Conservation (phyloP, 2,797 vertebrate species). For the Australoheros facetus region DNA sequence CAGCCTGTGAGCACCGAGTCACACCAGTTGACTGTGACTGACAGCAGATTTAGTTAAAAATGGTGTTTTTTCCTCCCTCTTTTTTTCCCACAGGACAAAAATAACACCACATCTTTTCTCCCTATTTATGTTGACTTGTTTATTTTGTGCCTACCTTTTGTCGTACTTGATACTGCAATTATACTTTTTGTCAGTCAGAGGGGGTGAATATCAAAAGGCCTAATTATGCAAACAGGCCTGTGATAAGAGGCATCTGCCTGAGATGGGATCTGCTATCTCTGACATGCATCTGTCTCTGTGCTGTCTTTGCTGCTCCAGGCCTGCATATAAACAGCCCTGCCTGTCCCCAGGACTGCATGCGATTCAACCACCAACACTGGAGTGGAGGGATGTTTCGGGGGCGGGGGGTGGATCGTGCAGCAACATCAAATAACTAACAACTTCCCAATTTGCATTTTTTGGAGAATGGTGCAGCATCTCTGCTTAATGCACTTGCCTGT, state of each 20-base stretch:
- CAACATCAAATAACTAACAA: conserved; percentile 85
- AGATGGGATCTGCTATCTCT: conserved; percentile 86
- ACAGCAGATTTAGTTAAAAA: conserved; percentile 81
- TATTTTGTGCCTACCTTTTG: conserved; percentile 85
- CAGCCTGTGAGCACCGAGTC: conserved; percentile 81
- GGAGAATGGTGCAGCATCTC: conserved; percentile 69
- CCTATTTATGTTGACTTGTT: conserved; percentile 83
- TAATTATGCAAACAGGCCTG: conserved; percentile 82
- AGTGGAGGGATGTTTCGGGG: conserved; percentile 74
- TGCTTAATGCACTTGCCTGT: conserved; percentile 70
- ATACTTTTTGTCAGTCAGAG: conserved; percentile 84
- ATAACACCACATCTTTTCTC: conserved; percentile 80
- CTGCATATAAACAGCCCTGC: conserved; percentile 82
- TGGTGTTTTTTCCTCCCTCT: conserved; percentile 67
- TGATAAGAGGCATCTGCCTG: conserved; percentile 79
- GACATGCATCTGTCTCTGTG: conserved; percentile 85
- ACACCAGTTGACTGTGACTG: conserved; percentile 86
- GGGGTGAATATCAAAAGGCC: conserved; percentile 78
- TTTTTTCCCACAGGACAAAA: conserved; percentile 81
- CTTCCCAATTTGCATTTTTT: conserved; percentile 83
- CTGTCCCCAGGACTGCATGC: conserved; percentile 80
- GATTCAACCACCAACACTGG: conserved; percentile 80
- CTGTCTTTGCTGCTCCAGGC: conserved; percentile 81
- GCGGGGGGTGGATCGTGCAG: conserved; percentile 58
- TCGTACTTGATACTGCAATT: conserved; percentile 82